Percentiles rank a stretch among this genome's conserved stretches.
Evolutionary conservation across 2,113 vertebrate species (phyloP).

Genomic region (Ictalurus furcatus): DNA sequence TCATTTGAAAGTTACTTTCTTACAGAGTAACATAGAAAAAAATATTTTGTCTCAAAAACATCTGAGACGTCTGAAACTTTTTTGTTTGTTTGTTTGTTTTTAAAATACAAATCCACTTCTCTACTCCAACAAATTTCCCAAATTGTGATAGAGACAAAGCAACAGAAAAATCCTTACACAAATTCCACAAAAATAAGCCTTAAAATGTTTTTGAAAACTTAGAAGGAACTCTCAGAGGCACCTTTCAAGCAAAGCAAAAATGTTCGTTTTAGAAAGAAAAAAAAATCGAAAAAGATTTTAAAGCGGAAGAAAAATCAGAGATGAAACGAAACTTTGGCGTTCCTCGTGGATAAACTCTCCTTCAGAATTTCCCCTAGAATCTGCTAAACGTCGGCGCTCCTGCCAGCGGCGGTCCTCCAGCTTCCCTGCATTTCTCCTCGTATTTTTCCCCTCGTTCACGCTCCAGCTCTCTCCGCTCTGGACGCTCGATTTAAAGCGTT

Average conservation of each 20-base stretch:
- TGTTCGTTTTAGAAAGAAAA: not conserved
- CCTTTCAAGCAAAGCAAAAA: not conserved
- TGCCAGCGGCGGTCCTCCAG: slow-evolving; percentile 17
- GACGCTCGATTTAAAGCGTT: slow-evolving; percentile 27
- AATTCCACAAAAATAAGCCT: not conserved
- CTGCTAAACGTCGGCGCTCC: not conserved
- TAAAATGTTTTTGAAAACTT: not conserved
- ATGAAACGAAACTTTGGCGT: not conserved
- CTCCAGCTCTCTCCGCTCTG: slow-evolving; percentile 18
- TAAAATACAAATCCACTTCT: not conserved
- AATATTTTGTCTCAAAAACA: not conserved
- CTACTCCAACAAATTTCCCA: not conserved
- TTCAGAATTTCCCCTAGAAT: not conserved
- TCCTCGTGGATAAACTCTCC: not conserved
- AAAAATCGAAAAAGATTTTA: not conserved
- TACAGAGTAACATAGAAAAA: no score
- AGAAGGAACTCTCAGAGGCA: not conserved
- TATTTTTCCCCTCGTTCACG: not conserved
- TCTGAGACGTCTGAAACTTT: not conserved
- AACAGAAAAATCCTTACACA: not conserved
- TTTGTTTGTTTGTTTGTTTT: no score
- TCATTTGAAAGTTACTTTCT: no score
- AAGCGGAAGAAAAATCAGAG: not conserved
- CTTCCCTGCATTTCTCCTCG: slow-evolving; percentile 7
- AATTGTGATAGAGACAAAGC: not conserved